Percentiles rank a stretch among this genome's conserved stretches.
phyloP scores from a whole-genome alignment of 2,888 invertebrate genomes.

The Allygus modestus region DNA sequence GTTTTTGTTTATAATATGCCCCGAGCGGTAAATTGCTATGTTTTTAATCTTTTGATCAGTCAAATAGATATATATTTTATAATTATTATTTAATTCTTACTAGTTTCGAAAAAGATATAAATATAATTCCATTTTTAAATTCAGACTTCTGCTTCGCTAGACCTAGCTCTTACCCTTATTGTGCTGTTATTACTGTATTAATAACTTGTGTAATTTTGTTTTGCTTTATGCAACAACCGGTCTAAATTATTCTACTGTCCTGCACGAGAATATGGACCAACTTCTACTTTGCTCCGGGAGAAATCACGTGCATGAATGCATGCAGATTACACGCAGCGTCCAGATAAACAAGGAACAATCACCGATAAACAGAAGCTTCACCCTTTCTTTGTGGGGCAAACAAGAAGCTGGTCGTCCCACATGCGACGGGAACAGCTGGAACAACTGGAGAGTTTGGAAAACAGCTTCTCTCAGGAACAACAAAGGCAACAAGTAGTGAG shows the following conservation, averaged over 20 bases:
- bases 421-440: conserved; percentile 34
- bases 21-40: no score
- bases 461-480: conserved; percentile 14
- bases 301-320: not conserved
- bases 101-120: no score
- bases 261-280: not conserved
- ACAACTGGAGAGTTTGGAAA: conserved; percentile 46
- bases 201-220: no score
- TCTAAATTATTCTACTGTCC: not conserved
- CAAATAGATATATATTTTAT: no score
- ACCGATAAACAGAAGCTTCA: not conserved
- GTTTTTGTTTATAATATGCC: not conserved
- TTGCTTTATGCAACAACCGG: not conserved
- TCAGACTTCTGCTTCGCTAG: no score
- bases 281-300: not conserved
- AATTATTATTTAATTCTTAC: no score
- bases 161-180: no score
- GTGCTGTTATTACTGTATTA: no score
- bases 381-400: conserved; percentile 30
- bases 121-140: no score
- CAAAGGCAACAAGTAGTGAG: conserved; percentile 35
- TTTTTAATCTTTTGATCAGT: no score
- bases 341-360: conserved; percentile 21
- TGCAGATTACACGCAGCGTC: not conserved
- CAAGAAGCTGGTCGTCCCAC: not conserved